These are phyloP conservation scores for Microcebus jonahi DNA, from an alignment of 2,113 vertebrate genomes.

Conservation along the genomic window DNA sequence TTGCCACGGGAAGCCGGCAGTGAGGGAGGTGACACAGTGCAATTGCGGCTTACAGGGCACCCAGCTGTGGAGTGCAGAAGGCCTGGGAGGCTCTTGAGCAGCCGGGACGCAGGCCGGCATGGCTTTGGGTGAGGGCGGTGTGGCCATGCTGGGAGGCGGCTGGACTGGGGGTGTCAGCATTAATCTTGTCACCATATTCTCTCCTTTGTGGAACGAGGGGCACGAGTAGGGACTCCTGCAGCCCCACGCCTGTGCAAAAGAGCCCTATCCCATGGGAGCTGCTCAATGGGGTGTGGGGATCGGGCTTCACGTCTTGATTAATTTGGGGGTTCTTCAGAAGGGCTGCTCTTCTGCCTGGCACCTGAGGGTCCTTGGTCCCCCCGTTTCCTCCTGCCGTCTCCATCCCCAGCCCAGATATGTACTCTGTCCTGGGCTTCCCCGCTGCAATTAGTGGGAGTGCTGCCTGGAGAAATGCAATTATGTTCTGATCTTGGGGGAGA, in stretches of 20 bases:
- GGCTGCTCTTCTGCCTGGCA: background rate
- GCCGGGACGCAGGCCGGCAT: rapidly evolving
- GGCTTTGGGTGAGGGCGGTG: background rate
- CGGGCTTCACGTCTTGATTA: background rate
- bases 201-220: background rate
- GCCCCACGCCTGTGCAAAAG: background rate
- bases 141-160: background rate
- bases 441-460: conserved; percentile 69
- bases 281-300: rapidly evolving
- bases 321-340: background rate
- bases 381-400: background rate
- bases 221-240: background rate
- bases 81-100: background rate
- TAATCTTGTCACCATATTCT: no score
- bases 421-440: background rate
- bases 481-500: conserved; percentile 62
- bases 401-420: background rate
- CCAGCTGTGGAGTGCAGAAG: background rate
- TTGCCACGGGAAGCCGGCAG: background rate
- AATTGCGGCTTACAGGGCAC: background rate
- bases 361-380: background rate
- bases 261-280: background rate
- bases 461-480: conserved; percentile 73
- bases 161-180: background rate
- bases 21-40: background rate